Evolutionary conservation across 2,888 invertebrate species (phyloP).

Genomic region (Hirtodrosophila cameraria): DNA sequence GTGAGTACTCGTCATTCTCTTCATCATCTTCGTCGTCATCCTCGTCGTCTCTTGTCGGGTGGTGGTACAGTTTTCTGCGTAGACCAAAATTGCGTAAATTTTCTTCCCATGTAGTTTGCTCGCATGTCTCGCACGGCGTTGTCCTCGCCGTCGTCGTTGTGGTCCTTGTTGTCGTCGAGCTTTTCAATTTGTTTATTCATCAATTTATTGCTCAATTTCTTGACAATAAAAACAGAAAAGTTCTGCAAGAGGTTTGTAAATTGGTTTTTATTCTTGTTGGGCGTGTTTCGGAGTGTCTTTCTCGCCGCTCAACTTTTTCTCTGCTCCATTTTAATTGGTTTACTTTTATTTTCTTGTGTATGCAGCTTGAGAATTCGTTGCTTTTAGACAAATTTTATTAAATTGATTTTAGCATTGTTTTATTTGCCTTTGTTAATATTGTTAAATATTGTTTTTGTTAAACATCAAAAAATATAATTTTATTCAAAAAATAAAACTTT

Average conservation of each 20-base stretch:
- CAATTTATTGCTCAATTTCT: slow-evolving; percentile 26
- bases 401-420: background rate
- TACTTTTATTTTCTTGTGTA: slow-evolving; percentile 33
- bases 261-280: slow-evolving; percentile 46
- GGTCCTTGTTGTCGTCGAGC: slow-evolving; percentile 35
- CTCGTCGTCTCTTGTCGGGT: slow-evolving; percentile 43
- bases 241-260: slow-evolving; percentile 47
- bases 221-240: slow-evolving; percentile 23
- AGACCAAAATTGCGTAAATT: slow-evolving; percentile 79
- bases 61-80: slow-evolving; percentile 80
- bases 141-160: slow-evolving; percentile 40
- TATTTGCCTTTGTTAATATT: background rate
- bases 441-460: background rate
- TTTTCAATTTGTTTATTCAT: slow-evolving; percentile 50
- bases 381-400: background rate
- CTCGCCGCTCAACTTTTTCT: slow-evolving; percentile 17
- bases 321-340: slow-evolving; percentile 56
- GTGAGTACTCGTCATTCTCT: slow-evolving; percentile 66
- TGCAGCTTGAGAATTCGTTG: slow-evolving; percentile 24
- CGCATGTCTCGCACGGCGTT: slow-evolving; percentile 71
- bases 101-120: slow-evolving; percentile 66
- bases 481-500: too few species aligned
- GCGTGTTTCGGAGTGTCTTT: slow-evolving; percentile 27
- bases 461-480: background rate
- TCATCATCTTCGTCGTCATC: slow-evolving; percentile 35